A percentile compares a stretch with the other conserved stretches of the same genome.
Evolutionary conservation across 2,797 vertebrate genomes (phyloP).

Genomic region (Myotis daubentonii): DNA sequence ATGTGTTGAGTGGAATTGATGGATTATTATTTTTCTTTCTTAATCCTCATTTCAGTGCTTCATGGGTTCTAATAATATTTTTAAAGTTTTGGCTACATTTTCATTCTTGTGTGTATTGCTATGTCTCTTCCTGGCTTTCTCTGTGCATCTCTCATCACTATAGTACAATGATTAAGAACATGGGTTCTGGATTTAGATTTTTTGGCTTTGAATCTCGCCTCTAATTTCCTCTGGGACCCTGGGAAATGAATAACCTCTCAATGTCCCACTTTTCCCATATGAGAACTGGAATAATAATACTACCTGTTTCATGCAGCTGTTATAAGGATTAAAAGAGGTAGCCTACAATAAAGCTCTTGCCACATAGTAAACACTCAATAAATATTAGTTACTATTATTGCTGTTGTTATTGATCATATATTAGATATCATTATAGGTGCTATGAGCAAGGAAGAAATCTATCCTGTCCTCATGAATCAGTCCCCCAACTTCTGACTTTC

Average conservation of each 20-base stretch:
- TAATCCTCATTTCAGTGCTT: background rate
- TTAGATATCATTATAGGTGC: background rate
- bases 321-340: background rate
- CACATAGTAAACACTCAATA: background rate
- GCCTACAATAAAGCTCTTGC: background rate
- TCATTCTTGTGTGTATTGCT: background rate
- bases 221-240: background rate
- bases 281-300: background rate
- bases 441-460: background rate
- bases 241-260: background rate
- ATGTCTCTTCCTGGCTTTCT: background rate
- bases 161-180: background rate
- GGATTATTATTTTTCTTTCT: background rate
- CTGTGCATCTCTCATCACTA: background rate
- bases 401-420: background rate
- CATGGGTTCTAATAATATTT: background rate
- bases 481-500: background rate
- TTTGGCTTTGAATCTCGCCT: background rate
- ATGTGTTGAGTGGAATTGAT: background rate
- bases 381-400: conserved; percentile 28
- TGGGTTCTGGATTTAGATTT: conserved; percentile 33
- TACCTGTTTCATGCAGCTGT: background rate
- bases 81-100: background rate
- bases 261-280: background rate
- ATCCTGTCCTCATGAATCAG: background rate